Base-by-base conservation (phyloP, 2,797 vertebrate genomes). In the Salarias fasciatus region DNA sequence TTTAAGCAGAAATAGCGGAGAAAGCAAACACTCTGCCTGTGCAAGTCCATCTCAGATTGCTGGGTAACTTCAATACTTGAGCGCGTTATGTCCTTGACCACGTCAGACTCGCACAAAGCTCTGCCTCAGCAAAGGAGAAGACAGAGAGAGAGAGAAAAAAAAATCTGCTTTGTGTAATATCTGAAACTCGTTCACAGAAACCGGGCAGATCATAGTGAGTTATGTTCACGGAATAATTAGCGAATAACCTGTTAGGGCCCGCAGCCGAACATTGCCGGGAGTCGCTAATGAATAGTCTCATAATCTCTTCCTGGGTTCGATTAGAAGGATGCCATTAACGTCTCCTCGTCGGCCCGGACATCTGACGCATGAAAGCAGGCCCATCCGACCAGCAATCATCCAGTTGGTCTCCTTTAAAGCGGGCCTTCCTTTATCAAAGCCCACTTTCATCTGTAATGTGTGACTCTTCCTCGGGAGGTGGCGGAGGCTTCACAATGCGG, bases 321-420 rank as follows among this genome's bases (percentile, higher is more conserved):
- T 90, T 85, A 88, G 85, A 88, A 84, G 73, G 75, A 85, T 46
- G 52, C 69, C 81, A 85, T 90, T 88, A 90, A 80, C 79, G 83
- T 85, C 70, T 77, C 79, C 66, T 87, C 81, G 78, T 89, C 83
- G 66, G 74, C 67, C 67, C 38, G 75, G 80, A 86, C 85, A 86
- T 88, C 75, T 86, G 78, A 86, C 24, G 63, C 82, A 82, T 88
- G 82, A 87, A 86, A 86, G 80, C 75, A 81, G 60, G 60, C 18
- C 69, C 72, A 79, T 88, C 81, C 73, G 82, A 63, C 69, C 73
- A 69, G 80, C 68, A 82, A 88, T 88, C 84, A 88, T 79, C 66
- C 70, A 67, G 67, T 81, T 73, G 72, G 72, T 71, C 63, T 82
- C 71, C 82, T 87, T 90, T 82, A 56, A 78, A 82, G 82, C 73